Base-by-base conservation (phyloP, 2,888 invertebrate species). In the Xestoiulus laeticollis region DNA sequence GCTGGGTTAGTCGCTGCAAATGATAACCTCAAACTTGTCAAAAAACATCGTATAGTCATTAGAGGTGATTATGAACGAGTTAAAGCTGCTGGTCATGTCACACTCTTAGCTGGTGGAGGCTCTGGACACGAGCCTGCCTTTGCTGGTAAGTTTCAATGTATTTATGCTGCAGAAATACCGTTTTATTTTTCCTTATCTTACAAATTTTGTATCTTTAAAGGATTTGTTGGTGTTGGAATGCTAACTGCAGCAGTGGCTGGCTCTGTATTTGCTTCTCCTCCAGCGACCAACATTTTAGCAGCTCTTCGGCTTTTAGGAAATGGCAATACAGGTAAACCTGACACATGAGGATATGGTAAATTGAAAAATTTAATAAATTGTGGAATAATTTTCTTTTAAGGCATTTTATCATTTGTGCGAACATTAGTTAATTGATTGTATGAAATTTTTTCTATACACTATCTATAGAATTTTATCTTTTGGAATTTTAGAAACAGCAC, bases 191-290 rank as follows among this genome's bases (percentile, higher is more conserved):
- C 59, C n/a, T 59, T 0, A n/a, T n/a, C n/a, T 59, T 59, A 4
- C 43, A 43, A 38, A 8, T 38, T 48, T 32, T 48, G 10, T 48
- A 44, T 94, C 94, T 91, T 83, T 89, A 89, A 90, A 95, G 96
- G 96, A 87, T 95, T 94, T 90, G 95, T 97, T 44, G 97, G 97
- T 0, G 91, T 92, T 78, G 97, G 97, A 0, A 95, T 97, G 95
- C 92, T 97, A 89, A 95, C 95, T 26, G 96, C 95, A 0, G 94
- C 95, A 0, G 94, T 97, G 0, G 92, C 95, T 19, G 96, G 96
- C 0, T 94, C 94, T 0, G 94, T 96, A 82, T 96, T 96, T 91
- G 94, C 96, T 0, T 95, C 96, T 0, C 96, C 96, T 0, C 95
- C 96, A 0, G 94, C 96, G 0, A 93, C 93, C 0, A 93, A 94